Base-by-base conservation (phyloP, 2,797 vertebrate species). In the Myotis vivesi region DNA sequence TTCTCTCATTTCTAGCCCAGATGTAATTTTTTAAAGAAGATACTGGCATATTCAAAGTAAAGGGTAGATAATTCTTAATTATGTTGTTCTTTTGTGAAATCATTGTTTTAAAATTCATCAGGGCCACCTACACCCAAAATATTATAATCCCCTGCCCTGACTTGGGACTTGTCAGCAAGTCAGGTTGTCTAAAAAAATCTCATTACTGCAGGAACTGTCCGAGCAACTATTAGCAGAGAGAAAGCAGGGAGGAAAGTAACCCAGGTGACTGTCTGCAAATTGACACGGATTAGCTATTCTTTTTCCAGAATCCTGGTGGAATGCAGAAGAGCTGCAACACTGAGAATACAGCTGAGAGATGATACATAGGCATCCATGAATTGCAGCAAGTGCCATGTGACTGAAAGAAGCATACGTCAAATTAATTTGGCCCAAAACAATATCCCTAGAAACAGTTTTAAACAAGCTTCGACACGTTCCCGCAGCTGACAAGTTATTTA, bases 221-320 rank as follows among this genome's bases (percentile, higher is more conserved):
- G 92, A 95, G 80, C 51, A 94, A 82, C 64, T 86, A 62, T 97
- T 97, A 94, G 75, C 68, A 97, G 95, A 96, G 72, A 86, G 46
- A 96, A 92, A 97, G 94, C 81, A 97, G 92, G 76, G 90, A 94
- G 85, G 96, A 96, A 97, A 83, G 93, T 96, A 98, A 97, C 96
- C 92, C 95, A 97, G 96, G 97, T 96, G 95, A 97, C 95, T 98
- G 95, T 97, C 97, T 98, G 96, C 94, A 98, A 97, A 98, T 95
- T 98, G 97, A 98, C 97, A 98, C 75, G 98, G 97, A 97, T 97
- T 97, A 98, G 97, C 97, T 96, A 94, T 96, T 96, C 96, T 97
- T 97, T 96, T 91, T 23, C 0, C 95, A 96, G 84, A 97, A 84
- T 92, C 82, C 86, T 84, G 71, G 89, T 84, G 88, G 96, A 94